Evolutionary conservation across 2,113 vertebrate species (phyloP), one percentile per base, ranked within the genome.

Genomic region (Pycnonotus jocosus): DNA sequence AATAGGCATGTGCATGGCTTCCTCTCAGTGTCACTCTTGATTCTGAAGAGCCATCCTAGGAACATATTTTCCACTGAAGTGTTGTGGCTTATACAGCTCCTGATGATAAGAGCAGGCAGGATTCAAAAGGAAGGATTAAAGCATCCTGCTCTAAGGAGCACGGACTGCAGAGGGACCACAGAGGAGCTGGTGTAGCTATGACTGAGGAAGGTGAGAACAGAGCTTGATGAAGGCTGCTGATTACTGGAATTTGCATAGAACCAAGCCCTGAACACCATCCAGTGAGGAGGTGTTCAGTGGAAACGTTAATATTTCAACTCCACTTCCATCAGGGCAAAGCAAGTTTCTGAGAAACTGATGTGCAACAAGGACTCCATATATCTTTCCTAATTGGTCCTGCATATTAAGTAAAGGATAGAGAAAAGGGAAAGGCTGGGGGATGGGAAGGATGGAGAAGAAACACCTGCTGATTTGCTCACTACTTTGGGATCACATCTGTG

Each of bases 231-330:
- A 87, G 51, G 72, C 27, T 16, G 10, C 37, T 80, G 44, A 23
- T 28, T 14, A 11, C 62, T 18, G 19, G 51, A 58, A 9, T 44
- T 89, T 44, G 56, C 9, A 10, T 0, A 93, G 51, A 54, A 54
- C 19, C 11, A 15, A 90, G 61, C 44, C 11, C 53, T n/a, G 30
- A 40, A 47, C 84, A 37, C 17, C 60, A 40, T 30, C 45, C 24
- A 48, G 38, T 5, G n/a, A 86, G 35, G 22, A 88, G 70, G 38
- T 0, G 0, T n/a, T 74, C 31, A 23, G 0, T n/a, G 37, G 37
- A 71, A 88, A 78, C 60, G 23, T 40, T 31, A 33, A 61, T 35
- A 74, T 84, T 83, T 84, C 56, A 78, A 11, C 27, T 81, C 56
- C 17, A 1, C 20, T 64, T 50, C 33, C 72, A 84, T 19, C 87